phyloP scores from a whole-genome alignment of 2,113 vertebrate species.

The Psilopogon haemacephalus region DNA sequence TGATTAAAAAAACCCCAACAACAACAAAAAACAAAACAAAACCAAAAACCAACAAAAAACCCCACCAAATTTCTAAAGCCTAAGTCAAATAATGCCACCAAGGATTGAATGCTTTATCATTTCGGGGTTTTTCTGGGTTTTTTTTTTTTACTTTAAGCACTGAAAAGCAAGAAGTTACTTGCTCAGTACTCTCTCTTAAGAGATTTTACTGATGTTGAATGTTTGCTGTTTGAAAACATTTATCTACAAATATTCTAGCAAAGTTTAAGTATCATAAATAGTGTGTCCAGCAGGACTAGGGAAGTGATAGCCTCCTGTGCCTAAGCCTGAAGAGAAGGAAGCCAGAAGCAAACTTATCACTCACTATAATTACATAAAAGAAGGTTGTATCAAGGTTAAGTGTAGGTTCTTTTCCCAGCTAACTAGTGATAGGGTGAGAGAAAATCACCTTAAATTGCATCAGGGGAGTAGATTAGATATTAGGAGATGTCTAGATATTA shows the following conservation, averaged over 20 bases:
- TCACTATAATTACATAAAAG: background rate
- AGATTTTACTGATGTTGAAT: background rate
- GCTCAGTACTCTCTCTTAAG: background rate
- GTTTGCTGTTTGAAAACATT: background rate
- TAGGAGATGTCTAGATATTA: background rate
- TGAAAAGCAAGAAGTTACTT: conserved; percentile 56
- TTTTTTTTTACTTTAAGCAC: conserved; percentile 31
- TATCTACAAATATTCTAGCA: background rate
- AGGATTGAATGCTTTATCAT: background rate
- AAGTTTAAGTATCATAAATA: background rate
- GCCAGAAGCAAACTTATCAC: rapidly evolving
- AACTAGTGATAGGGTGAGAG: background rate
- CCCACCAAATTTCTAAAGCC: background rate
- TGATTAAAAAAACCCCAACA: background rate
- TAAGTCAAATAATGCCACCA: background rate
- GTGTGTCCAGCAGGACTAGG: background rate
- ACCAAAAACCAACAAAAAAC: too few species aligned
- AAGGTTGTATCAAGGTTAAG: rapidly evolving
- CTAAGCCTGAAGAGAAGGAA: background rate
- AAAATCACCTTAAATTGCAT: background rate
- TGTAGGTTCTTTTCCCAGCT: rapidly evolving
- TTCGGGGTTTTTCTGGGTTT: too few species aligned
- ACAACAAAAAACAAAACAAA: background rate
- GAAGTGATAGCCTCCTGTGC: rapidly evolving
- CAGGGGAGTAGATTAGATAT: background rate